These are phyloP conservation scores for Strigamia maritima DNA, from an alignment of 2,888 invertebrate species.

Conservation along the genomic window DNA sequence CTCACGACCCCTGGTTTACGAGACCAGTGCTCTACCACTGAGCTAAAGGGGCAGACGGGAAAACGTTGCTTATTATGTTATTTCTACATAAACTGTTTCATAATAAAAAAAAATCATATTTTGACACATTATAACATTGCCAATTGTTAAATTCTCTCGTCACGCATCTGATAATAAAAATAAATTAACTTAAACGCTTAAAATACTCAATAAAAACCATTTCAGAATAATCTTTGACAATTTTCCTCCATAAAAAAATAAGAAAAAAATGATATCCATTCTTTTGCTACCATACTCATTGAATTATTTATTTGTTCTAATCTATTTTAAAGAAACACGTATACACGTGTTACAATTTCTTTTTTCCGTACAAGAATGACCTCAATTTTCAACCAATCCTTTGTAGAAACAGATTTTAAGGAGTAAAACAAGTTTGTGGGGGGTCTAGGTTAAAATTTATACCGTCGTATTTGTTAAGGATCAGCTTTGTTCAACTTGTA, in stretches of 20 bases:
- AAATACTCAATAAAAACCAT: too few species aligned
- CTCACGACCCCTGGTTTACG: slow-evolving; percentile 65
- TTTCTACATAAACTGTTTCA: background rate
- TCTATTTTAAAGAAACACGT: too few species aligned
- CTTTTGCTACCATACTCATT: too few species aligned
- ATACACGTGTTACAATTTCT: background rate
- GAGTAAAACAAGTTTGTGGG: background rate
- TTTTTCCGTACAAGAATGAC: background rate
- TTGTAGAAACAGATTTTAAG: background rate
- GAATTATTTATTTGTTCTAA: too few species aligned
- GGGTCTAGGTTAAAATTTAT: background rate
- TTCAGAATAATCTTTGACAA: too few species aligned
- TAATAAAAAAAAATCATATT: background rate
- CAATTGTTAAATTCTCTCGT: too few species aligned
- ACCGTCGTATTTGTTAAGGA: background rate
- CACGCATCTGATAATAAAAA: too few species aligned
- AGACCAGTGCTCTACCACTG: slow-evolving; percentile 64
- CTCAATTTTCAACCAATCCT: background rate
- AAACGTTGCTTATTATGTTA: slow-evolving; percentile 29
- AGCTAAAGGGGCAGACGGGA: slow-evolving; percentile 59
- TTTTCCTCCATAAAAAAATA: too few species aligned
- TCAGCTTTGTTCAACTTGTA: background rate
- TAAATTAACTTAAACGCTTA: too few species aligned
- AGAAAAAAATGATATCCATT: too few species aligned
- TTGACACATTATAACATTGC: background rate